Evolutionary conservation across 1,140 invertebrate genomes (phyloP).

Genomic region (Polyergus mexicanus): DNA sequence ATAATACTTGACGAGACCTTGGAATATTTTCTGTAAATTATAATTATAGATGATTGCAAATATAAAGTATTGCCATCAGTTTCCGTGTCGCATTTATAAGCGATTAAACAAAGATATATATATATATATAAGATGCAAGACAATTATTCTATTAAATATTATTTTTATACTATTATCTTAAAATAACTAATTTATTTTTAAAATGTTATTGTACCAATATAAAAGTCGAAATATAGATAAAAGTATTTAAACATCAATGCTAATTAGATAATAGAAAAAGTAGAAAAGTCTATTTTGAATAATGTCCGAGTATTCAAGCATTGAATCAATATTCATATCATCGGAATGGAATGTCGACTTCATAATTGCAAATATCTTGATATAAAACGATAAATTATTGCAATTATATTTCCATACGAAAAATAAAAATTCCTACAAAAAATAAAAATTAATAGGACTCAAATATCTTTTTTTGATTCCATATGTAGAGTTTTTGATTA

Average conservation of each 20-base stretch:
- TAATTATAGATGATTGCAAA: conserved; percentile 19
- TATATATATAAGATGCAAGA: not conserved
- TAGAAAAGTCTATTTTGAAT: not conserved
- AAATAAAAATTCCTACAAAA: too few relatives aligned
- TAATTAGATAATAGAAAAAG: not conserved
- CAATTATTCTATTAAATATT: not conserved
- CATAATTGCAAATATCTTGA: not conserved
- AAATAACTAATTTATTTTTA: not conserved
- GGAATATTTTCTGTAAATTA: not conserved
- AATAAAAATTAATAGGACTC: too few relatives aligned
- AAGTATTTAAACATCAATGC: not conserved
- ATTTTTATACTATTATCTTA: not conserved
- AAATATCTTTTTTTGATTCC: not conserved
- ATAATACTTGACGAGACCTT: not conserved
- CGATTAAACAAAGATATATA: not conserved
- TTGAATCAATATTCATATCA: not conserved
- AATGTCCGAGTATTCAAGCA: not conserved
- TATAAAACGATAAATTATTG: not conserved
- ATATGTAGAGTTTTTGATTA: not conserved
- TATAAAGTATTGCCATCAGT: not conserved
- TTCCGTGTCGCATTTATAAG: not conserved
- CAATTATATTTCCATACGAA: too few relatives aligned
- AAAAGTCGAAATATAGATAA: not conserved
- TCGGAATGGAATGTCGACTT: not conserved
- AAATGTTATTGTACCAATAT: not conserved